Evolutionary conservation across 1,140 invertebrate genomes (phyloP), one percentile per base, ranked within the genome.

Genomic region (Telenomus remus): DNA sequence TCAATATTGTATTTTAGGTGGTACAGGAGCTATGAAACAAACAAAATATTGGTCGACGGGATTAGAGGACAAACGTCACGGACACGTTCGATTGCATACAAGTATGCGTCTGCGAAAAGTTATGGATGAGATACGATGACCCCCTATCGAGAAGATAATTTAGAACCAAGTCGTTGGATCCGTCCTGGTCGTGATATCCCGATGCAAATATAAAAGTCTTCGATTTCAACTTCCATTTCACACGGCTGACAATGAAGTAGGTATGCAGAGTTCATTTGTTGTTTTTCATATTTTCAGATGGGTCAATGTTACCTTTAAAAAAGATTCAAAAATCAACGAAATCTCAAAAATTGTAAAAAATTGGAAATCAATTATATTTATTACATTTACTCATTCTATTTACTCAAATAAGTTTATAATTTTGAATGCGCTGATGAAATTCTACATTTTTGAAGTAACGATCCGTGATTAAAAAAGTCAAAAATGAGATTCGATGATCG

Each of bases 1-100:
- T 77, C 68, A 76, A 76, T 76, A 71, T 55, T 63, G 53, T 48
- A 63, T 39, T 77, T 77, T 77, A 69, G 35, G 33, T 69, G 64
- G 14, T 44, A 66, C 49, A 34, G 61, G 61, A 74, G 65, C 56
- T 70, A 71, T 70, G 60, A 71, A 78, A 70, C 64, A 71, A 73
- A 77, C 63, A 69, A 78, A 78, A 74, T 61, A 71, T 63, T 65
- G 19, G 65, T 42, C 9, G 42, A 14, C 54, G 27, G 66, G 65
- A 70, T 74, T 69, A 59, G 50, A 68, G 76, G 70, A 66, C 46
- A 66, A 73, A 74, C 56, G 48, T 65, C 59, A 71, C 19, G 15
- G 42, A 35, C 56, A 11, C 48, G 51, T 68, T 72, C 57, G 59
- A 77, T 76, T 68, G 47, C 55, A 46, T 49, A 27, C 19, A 27